Percentiles rank a stretch among this genome's conserved stretches.
These are phyloP conservation scores for Betta splendens DNA, from an alignment of 2,797 vertebrate species.

Conservation along the genomic window DNA sequence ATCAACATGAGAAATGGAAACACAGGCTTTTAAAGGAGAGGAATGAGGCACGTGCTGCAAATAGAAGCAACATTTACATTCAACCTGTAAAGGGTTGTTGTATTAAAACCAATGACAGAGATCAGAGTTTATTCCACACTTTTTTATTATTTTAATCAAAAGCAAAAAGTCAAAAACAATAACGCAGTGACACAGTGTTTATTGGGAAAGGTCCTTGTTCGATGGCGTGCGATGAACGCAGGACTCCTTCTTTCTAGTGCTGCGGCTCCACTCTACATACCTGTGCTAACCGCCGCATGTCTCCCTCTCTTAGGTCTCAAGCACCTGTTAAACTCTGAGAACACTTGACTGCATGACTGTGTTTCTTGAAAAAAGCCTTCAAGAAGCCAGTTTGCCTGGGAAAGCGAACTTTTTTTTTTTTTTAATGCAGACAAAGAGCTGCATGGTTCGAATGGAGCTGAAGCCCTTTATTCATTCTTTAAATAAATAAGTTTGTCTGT, in stretches of 20 bases:
- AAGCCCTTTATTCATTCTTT: not conserved
- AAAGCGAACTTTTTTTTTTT: constrained; percentile 16
- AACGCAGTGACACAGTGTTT: not conserved
- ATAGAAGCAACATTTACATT: too few species aligned
- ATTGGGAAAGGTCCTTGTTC: not conserved
- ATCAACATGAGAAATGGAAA: constrained; percentile 33
- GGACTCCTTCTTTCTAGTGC: constrained; percentile 16
- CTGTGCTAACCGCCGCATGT: constrained; percentile 67
- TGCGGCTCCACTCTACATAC: constrained; percentile 56
- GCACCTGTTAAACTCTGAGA: constrained; percentile 76
- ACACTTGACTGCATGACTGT: constrained; percentile 74
- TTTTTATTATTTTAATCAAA: not conserved
- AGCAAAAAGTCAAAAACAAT: not conserved
- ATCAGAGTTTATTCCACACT: too few species aligned
- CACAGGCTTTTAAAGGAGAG: not conserved
- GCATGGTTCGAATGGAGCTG: not conserved
- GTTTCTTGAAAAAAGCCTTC: constrained; percentile 38
- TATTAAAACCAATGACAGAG: too few species aligned
- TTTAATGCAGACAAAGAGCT: constrained; percentile 6
- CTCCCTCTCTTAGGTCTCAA: constrained; percentile 80
- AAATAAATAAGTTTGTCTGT: not conserved
- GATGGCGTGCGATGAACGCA: constrained; percentile 1
- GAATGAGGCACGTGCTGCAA: not conserved
- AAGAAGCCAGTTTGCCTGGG: not conserved
- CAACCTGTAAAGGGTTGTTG: too few species aligned